Evolutionary conservation across 2,888 invertebrate genomes (phyloP).

Genomic region (Spodoptera littoralis): DNA sequence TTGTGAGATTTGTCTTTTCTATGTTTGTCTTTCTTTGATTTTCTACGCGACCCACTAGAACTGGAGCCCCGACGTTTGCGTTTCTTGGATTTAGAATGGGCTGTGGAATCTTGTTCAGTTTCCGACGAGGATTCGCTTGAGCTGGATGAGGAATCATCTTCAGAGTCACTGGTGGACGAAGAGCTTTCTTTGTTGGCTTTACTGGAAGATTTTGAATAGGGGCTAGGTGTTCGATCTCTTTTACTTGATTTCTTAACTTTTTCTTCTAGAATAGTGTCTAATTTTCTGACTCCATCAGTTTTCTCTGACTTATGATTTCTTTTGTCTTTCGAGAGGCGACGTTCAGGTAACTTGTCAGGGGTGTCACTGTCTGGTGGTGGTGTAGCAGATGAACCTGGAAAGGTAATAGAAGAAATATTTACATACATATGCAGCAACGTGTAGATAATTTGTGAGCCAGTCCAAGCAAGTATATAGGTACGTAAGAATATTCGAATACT

Average conservation of each 20-base stretch:
- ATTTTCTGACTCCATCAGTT: slow-evolving; percentile 72
- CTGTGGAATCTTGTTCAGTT: slow-evolving; percentile 67
- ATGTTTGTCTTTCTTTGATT: slow-evolving; percentile 73
- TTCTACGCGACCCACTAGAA: slow-evolving; percentile 73
- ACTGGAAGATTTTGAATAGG: slow-evolving; percentile 61
- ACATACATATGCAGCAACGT: no score
- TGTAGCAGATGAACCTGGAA: slow-evolving; percentile 77
- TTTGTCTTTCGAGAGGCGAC: slow-evolving; percentile 75
- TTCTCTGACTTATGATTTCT: slow-evolving; percentile 77
- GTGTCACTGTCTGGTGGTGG: slow-evolving; percentile 77
- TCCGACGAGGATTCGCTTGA: slow-evolving; percentile 71
- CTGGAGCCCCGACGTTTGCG: slow-evolving; percentile 77
- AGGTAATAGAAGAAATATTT: no score
- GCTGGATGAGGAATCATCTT: slow-evolving; percentile 74
- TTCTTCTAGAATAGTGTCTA: slow-evolving; percentile 76
- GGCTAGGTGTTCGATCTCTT: slow-evolving; percentile 76
- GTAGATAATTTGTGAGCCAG: no score
- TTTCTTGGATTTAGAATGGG: slow-evolving; percentile 72
- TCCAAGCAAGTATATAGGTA: no score
- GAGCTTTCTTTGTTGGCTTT: slow-evolving; percentile 77
- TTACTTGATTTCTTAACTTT: slow-evolving; percentile 73
- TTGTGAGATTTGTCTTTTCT: slow-evolving; percentile 70
- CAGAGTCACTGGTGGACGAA: slow-evolving; percentile 79
- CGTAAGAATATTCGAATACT: slow-evolving; percentile 24
- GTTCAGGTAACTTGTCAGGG: slow-evolving; percentile 76